Conservation (phyloP, 2,797 vertebrate species). For the Astyanax mexicanus region DNA sequence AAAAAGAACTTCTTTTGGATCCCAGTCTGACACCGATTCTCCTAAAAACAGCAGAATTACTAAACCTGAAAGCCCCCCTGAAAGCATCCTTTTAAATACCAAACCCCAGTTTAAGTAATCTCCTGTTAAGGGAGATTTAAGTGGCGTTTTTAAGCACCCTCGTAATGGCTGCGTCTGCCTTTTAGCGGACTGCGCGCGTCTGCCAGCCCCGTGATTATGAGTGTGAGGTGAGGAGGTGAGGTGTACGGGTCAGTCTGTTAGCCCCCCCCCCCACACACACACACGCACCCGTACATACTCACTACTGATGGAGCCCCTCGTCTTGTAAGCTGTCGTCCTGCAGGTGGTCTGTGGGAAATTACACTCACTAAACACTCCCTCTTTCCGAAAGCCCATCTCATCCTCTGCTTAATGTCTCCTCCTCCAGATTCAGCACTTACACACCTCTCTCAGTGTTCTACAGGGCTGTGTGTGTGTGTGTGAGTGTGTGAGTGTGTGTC, state of each 20-base stretch:
- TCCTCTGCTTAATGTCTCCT: conserved; percentile 78
- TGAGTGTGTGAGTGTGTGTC: too few relatives aligned
- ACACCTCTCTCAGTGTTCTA: not conserved
- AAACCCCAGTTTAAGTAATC: conserved; percentile 99
- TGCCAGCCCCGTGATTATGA: conserved; percentile 99
- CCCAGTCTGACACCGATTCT: conserved; percentile 24
- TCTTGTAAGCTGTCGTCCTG: conserved; percentile 93
- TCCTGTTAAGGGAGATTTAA: conserved; percentile 99
- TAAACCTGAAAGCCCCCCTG: conserved; percentile 93
- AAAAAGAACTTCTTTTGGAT: conserved; percentile 31
- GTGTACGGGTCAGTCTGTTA: conserved; percentile 94
- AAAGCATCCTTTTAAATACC: conserved; percentile 99
- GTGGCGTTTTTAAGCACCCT: conserved; percentile 99
- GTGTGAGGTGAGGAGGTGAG: conserved; percentile 98
- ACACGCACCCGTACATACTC: conserved; percentile 84
- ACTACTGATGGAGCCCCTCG: conserved; percentile 79
- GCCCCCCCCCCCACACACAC: conserved; percentile 98
- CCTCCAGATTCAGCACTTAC: conserved; percentile 72
- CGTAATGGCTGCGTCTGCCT: conserved; percentile 98
- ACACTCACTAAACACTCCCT: conserved; percentile 88
- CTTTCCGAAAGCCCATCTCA: conserved; percentile 64
- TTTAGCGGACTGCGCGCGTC: conserved; percentile 96
- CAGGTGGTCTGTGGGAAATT: conserved; percentile 93
- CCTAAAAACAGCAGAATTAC: conserved; percentile 89
- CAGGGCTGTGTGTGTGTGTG: not conserved